phyloP scores from a whole-genome alignment of 2,113 vertebrate genomes.

The Protobothrops flavoviridis region DNA sequence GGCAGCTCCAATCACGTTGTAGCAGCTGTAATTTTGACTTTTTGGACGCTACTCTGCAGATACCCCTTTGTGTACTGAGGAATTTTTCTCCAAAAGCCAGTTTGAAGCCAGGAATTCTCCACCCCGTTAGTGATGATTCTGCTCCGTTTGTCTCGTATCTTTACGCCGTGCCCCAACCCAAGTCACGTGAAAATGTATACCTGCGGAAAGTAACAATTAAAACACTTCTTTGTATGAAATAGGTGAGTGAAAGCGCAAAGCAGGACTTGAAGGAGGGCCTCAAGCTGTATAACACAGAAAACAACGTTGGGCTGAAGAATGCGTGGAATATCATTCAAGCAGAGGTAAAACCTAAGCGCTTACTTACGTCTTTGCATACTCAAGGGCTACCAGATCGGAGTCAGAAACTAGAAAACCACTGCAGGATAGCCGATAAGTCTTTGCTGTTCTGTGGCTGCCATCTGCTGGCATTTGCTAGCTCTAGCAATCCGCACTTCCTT shows the following conservation, averaged over 20 bases:
- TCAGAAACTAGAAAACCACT: not conserved
- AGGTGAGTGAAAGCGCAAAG: constrained; percentile 94
- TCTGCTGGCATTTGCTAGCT: not conserved
- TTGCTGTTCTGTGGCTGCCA: not conserved
- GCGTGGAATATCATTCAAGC: constrained; percentile 99
- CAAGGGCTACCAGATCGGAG: not conserved
- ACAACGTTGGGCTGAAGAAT: constrained; percentile 92
- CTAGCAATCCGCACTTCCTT: not conserved
- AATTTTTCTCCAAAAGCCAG: not conserved
- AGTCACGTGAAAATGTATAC: not conserved
- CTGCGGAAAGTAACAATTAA: not conserved
- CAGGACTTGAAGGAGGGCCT: constrained; percentile 93
- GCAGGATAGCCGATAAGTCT: not conserved
- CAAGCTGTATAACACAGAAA: constrained; percentile 91
- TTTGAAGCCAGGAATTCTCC: not conserved
- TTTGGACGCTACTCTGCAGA: not conserved
- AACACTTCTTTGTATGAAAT: constrained; percentile 34
- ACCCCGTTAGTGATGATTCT: not conserved
- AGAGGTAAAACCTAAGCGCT: constrained; percentile 74
- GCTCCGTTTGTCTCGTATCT: not conserved
- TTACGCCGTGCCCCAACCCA: not conserved
- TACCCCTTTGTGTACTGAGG: not conserved
- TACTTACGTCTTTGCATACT: not conserved
- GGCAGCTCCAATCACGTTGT: not conserved
- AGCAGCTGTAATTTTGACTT: not conserved